These are phyloP conservation scores for Aurelia aurita DNA, from an alignment of 30 jellyfish, hydroid and myxozoan genomes.

Conservation along the genomic window DNA sequence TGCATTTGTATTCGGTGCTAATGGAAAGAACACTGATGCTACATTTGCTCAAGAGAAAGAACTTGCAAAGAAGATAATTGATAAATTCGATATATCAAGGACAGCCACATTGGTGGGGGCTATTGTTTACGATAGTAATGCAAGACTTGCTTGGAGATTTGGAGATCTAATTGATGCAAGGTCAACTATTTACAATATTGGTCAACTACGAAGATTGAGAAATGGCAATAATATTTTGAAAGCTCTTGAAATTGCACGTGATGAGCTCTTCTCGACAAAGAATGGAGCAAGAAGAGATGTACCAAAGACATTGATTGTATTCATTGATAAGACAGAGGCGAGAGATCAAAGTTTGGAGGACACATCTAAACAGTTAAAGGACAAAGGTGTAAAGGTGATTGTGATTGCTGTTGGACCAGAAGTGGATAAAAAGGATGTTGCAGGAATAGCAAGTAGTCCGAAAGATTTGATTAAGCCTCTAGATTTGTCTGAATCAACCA, in stretches of 20 bases:
- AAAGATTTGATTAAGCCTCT: slow-evolving; percentile 17
- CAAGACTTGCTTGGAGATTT: slow-evolving; percentile 7
- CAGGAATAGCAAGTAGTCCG: neutral
- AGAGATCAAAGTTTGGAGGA: neutral
- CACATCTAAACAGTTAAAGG: slow-evolving; percentile 25
- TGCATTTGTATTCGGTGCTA: slow-evolving; percentile 56
- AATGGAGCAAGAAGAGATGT: slow-evolving; percentile 68
- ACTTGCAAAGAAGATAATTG: slow-evolving; percentile 11
- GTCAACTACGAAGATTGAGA: neutral
- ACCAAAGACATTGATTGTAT: slow-evolving; percentile 68
- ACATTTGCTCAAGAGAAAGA: slow-evolving; percentile 26
- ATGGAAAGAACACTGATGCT: slow-evolving; percentile 31
- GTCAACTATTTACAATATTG: neutral
- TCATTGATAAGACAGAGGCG: slow-evolving; percentile 26
- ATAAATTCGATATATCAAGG: slow-evolving; percentile 13
- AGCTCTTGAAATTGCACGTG: slow-evolving; percentile 75
- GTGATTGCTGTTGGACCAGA: slow-evolving; percentile 42
- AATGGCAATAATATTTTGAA: neutral
- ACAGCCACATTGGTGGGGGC: slow-evolving; percentile 21
- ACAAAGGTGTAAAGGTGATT: slow-evolving; percentile 36
- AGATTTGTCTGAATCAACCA: neutral
- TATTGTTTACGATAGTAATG: slow-evolving; percentile 22
- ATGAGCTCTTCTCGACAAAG: slow-evolving; percentile 29
- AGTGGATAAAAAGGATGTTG: slow-evolving; percentile 6
- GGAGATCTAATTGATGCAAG: neutral